Conservation (phyloP, 1,140 invertebrate species). For the Eubasilissa regina region DNA sequence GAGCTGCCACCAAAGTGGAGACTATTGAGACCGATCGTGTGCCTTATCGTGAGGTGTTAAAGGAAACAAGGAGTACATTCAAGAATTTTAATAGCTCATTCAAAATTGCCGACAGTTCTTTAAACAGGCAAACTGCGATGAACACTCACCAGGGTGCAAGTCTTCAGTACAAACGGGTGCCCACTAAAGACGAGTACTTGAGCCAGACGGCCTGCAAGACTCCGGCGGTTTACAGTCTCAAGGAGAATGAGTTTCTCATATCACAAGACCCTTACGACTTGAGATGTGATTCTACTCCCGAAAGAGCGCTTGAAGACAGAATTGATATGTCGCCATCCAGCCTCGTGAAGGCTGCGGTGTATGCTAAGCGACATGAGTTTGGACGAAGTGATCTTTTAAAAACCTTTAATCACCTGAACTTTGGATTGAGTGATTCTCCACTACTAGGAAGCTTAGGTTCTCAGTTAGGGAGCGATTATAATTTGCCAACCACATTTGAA, state of each 20-base stretch:
- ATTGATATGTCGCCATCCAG: conserved; percentile 74
- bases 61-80: conserved; percentile 69
- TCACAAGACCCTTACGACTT: conserved; percentile 11
- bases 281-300: conserved; percentile 1
- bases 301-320: background rate
- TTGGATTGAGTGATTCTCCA: conserved; percentile 15
- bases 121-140: background rate
- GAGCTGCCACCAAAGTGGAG: conserved; percentile 64
- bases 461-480: conserved; percentile 49
- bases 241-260: conserved; percentile 26
- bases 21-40: conserved; percentile 56
- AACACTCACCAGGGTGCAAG: background rate
- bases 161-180: conserved; percentile 48
- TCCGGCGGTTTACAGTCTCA: conserved; percentile 7
- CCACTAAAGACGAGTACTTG: conserved; percentile 53
- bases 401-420: conserved; percentile 16
- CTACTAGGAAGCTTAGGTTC: conserved; percentile 13
- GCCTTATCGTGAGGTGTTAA: conserved; percentile 62
- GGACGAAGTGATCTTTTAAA: conserved; percentile 57
- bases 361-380: conserved; percentile 75
- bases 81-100: conserved; percentile 65
- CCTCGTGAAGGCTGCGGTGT: conserved; percentile 78
- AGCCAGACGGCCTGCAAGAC: background rate
- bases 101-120: conserved; percentile 34
- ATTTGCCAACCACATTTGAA: conserved; percentile 55